Percentiles rank a stretch among this genome's conserved stretches.
Evolutionary conservation across 2,113 vertebrate species (phyloP).

Genomic region (Nothobranchius furzeri): DNA sequence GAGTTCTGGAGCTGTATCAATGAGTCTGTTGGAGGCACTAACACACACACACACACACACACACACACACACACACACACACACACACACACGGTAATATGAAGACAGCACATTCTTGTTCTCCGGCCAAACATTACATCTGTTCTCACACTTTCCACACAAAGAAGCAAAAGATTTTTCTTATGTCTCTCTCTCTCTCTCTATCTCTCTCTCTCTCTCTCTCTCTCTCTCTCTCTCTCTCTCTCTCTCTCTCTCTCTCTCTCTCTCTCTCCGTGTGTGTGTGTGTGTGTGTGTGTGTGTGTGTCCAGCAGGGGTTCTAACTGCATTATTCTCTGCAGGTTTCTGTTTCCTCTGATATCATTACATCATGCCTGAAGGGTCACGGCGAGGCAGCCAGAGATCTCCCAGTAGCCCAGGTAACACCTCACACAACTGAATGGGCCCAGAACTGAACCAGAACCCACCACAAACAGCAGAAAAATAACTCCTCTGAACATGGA

Average conservation of each 20-base stretch:
- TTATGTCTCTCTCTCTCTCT: background rate
- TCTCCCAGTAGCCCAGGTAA: slow-evolving; percentile 76
- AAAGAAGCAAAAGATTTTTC: slow-evolving; percentile 11
- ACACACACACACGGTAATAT: slow-evolving; percentile 7
- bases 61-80: slow-evolving; percentile 12
- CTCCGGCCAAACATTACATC: slow-evolving; percentile 66
- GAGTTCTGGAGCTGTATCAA: slow-evolving; percentile 37
- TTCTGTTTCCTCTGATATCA: slow-evolving; percentile 74
- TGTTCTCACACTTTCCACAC: slow-evolving; percentile 39
- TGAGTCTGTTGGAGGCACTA: slow-evolving; percentile 35
- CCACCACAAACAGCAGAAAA: no score
- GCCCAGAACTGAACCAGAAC: no score
- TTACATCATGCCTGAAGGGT: slow-evolving; percentile 83
- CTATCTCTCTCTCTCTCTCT: no score
- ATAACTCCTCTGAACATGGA: no score
- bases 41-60: slow-evolving; percentile 17
- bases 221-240: no score
- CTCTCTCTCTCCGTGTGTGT: no score
- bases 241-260: no score
- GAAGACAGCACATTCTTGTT: slow-evolving; percentile 61
- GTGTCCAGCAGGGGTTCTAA: slow-evolving; percentile 4
- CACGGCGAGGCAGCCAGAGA: slow-evolving; percentile 74
- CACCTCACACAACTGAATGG: no score
- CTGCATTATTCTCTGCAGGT: slow-evolving; percentile 39
- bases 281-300: no score